Conservation (phyloP, 2,113 vertebrate genomes). For the Parus major region DNA sequence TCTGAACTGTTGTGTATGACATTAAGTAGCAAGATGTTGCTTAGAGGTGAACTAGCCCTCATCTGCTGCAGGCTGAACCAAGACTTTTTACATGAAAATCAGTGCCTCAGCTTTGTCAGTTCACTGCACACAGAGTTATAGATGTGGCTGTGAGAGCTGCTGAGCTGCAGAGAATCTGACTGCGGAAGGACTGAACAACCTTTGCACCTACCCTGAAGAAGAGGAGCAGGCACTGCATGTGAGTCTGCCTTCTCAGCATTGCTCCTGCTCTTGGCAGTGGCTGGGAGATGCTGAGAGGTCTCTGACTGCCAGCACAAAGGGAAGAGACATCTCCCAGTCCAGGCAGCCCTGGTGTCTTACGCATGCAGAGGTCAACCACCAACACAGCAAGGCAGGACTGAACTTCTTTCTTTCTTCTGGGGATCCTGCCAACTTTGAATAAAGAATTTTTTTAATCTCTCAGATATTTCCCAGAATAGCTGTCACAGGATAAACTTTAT, state of each 20-base stretch:
- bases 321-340: not conserved
- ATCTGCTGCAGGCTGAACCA: not conserved
- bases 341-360: fast-evolving
- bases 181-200: not conserved
- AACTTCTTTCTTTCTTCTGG: not conserved
- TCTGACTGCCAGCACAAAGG: not conserved
- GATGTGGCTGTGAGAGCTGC: not conserved
- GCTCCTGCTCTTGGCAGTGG: not conserved
- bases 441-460: not conserved
- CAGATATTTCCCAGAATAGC: not conserved
- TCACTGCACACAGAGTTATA: not conserved
- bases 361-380: not conserved
- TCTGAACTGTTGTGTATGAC: not conserved
- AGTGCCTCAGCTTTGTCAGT: not conserved
- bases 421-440: not conserved
- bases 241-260: not conserved
- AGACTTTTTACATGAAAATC: not conserved
- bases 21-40: not conserved
- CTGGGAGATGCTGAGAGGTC: not conserved
- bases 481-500: not conserved
- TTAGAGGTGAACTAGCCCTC: not conserved
- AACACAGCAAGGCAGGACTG: not conserved
- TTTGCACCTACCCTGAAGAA: not conserved
- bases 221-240: fast-evolving
- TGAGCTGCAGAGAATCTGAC: not conserved